Percentiles rank a stretch among this genome's conserved stretches.
phyloP scores from a whole-genome alignment of 2,113 vertebrate species.

The Maylandia zebra region DNA sequence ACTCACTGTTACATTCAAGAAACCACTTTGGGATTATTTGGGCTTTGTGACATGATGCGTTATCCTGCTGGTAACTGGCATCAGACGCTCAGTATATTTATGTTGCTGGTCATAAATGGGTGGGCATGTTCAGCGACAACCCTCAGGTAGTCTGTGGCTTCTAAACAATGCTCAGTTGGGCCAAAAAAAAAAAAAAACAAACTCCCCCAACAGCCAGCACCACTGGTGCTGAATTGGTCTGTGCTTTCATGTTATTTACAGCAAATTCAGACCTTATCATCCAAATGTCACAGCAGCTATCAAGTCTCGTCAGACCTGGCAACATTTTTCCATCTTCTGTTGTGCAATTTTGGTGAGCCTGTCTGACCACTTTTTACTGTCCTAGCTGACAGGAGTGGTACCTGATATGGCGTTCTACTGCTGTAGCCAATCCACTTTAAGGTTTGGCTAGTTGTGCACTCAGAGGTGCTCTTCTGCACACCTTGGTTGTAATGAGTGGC shows the following conservation, averaged over 20 bases:
- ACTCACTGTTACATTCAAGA: not conserved
- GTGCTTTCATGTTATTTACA: not conserved
- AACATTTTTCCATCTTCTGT: not conserved
- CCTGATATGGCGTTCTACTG: not conserved
- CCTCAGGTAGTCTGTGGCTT: not conserved
- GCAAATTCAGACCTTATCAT: not conserved
- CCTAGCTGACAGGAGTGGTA: not conserved
- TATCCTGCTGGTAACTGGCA: not conserved
- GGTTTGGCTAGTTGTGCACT: not conserved
- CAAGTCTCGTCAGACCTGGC: not conserved
- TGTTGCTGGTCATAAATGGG: not conserved
- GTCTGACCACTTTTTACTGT: not conserved
- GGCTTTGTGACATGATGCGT: not conserved
- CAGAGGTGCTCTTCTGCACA: not conserved
- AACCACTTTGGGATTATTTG: not conserved
- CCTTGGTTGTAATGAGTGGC: not conserved
- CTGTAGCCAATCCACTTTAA: not conserved
- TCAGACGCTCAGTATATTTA: not conserved
- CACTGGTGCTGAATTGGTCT: not conserved
- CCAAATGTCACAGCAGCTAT: not conserved
- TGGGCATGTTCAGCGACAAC: not conserved
- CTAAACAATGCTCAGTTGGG: not conserved
- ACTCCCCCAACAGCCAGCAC: accelerated
- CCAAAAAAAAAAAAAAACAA: accelerated
- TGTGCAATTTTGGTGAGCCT: not conserved